Percentiles rank a stretch among this genome's conserved stretches.
phyloP scores from a whole-genome alignment of 2,113 vertebrate genomes.

The Cnemophilus loriae region DNA sequence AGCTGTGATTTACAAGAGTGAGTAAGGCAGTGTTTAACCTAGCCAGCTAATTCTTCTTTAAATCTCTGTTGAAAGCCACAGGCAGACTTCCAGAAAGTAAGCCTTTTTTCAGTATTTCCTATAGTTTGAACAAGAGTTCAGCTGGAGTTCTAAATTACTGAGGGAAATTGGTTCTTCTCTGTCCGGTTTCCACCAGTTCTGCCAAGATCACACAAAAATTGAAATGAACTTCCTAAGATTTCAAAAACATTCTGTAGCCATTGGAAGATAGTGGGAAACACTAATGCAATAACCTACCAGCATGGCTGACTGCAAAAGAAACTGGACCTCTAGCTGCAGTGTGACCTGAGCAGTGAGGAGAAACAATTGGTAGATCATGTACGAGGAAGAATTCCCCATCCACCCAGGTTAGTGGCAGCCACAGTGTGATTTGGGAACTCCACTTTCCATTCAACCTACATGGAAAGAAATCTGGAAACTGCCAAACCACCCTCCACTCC shows the following conservation, averaged over 20 bases:
- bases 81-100: conserved; percentile 2
- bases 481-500: neutral
- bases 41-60: conserved; percentile 7
- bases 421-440: neutral
- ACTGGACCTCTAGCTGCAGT: neutral
- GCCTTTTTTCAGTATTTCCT: neutral
- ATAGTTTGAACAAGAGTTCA: neutral
- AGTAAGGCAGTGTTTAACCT: neutral
- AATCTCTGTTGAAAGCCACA: neutral
- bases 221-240: neutral
- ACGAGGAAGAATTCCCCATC: neutral
- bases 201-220: neutral
- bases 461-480: neutral
- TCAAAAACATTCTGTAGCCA: neutral
- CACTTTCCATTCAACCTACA: neutral
- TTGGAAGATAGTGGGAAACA: neutral
- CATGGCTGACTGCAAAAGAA: neutral
- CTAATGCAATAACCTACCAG: neutral
- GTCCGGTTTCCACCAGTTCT: neutral
- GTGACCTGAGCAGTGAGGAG: neutral
- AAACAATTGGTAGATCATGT: neutral
- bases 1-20: conserved; percentile 6
- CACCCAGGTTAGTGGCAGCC: neutral
- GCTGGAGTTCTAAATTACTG: neutral
- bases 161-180: neutral